These are phyloP conservation scores for Ganaspis sp. DNA, from an alignment of 1,140 invertebrate species.

Conservation along the genomic window DNA sequence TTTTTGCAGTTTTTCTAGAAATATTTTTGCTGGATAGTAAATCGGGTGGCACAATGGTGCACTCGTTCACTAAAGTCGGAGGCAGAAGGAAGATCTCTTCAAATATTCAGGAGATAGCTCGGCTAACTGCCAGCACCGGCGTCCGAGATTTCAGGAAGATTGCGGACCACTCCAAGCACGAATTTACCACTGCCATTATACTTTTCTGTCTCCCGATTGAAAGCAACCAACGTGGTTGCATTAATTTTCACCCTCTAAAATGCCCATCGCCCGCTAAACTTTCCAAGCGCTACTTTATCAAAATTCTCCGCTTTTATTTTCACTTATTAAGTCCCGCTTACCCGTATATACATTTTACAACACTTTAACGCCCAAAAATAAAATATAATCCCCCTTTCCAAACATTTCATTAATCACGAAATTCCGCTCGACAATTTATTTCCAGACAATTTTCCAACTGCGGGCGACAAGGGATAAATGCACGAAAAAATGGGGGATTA, in stretches of 20 bases:
- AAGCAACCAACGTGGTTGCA: slow-evolving; percentile 34
- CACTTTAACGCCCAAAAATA: too few relatives aligned
- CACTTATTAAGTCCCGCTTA: neutral
- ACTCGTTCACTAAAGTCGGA: slow-evolving; percentile 47
- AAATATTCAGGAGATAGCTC: slow-evolving; percentile 75
- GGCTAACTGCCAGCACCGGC: slow-evolving; percentile 71
- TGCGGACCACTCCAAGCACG: slow-evolving; percentile 66
- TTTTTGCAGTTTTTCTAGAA: neutral
- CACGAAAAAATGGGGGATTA: too few relatives aligned
- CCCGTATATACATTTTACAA: neutral
- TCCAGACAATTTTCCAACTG: too few relatives aligned
- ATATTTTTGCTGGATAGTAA: slow-evolving; percentile 40
- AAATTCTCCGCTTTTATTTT: neutral
- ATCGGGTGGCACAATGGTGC: slow-evolving; percentile 45
- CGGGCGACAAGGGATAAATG: too few relatives aligned
- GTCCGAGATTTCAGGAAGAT: slow-evolving; percentile 75
- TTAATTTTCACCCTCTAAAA: slow-evolving; percentile 44
- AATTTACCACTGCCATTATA: slow-evolving; percentile 66
- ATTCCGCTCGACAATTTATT: too few relatives aligned
- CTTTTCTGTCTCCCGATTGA: slow-evolving; percentile 19
- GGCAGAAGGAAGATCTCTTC: slow-evolving; percentile 61
- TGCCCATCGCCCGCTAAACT: neutral
- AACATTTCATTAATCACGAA: too few relatives aligned
- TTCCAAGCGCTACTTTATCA: neutral
- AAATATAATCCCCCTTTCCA: too few relatives aligned